These are phyloP conservation scores for Phainopepla nitens DNA, from an alignment of 2,113 vertebrate genomes.

Conservation along the genomic window DNA sequence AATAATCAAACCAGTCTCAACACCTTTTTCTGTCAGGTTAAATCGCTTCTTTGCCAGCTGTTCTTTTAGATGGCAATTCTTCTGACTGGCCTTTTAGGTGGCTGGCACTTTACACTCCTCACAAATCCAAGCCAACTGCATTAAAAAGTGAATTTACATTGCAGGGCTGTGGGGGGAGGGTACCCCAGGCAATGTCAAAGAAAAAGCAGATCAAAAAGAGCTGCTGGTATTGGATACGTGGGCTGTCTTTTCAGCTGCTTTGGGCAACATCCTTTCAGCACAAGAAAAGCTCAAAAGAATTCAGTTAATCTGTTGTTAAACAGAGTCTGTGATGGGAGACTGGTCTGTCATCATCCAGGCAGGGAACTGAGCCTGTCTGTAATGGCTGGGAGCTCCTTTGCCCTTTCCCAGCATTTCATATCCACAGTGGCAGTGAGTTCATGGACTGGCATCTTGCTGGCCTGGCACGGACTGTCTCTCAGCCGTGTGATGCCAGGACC, in stretches of 20 bases:
- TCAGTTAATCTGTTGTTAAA: constrained; percentile 37
- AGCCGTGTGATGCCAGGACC: background rate
- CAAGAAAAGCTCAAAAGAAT: constrained; percentile 46
- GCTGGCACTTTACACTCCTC: background rate
- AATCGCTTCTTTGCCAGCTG: background rate
- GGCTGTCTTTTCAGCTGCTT: constrained; percentile 18
- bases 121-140: background rate
- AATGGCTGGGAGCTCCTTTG: background rate
- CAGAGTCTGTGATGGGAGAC: background rate
- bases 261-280: constrained; percentile 9
- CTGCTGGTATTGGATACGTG: background rate
- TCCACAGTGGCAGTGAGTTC: background rate
- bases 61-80: background rate
- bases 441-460: background rate
- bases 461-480: fast-evolving
- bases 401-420: background rate
- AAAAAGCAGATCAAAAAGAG: constrained; percentile 12
- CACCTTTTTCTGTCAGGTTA: background rate
- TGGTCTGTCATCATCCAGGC: background rate
- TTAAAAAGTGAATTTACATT: constrained; percentile 26
- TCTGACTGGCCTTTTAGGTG: background rate
- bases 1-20: background rate
- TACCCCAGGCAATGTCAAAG: background rate
- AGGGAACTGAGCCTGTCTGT: background rate
- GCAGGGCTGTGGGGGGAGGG: background rate